Percentiles rank a stretch among this genome's conserved stretches.
These are phyloP conservation scores for Dugesia japonica DNA, from an alignment of 2,888 invertebrate species.

Conservation along the genomic window DNA sequence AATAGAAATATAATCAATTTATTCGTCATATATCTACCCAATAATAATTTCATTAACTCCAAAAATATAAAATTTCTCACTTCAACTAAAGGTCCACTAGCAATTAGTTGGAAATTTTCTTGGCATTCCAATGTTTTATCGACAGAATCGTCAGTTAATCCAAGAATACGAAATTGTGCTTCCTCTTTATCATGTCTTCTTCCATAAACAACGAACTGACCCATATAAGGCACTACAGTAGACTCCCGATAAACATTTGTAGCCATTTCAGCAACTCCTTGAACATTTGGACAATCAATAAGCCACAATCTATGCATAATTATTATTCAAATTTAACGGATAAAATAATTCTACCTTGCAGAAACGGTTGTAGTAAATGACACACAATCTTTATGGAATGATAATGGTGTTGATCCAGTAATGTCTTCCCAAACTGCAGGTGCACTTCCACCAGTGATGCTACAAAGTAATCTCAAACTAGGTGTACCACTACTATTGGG, in stretches of 20 bases:
- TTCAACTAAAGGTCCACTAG: conserved; percentile 28
- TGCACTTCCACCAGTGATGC: conserved; percentile 85
- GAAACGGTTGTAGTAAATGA: conserved; percentile 98
- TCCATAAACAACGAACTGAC: conserved; percentile 93
- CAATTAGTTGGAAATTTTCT: conserved; percentile 33
- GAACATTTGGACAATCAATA: conserved; percentile 84
- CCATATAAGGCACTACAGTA: conserved; percentile 96
- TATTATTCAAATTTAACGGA: not conserved
- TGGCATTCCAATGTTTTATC: conserved; percentile 62
- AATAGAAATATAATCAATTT: too few species aligned
- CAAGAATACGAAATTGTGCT: conserved; percentile 67
- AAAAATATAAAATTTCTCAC: too few species aligned
- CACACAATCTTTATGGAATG: conserved; percentile 95
- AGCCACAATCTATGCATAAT: conserved; percentile 76
- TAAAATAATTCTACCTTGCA: conserved; percentile 54
- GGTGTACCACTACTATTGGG: conserved; percentile 57
- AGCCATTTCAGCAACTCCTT: conserved; percentile 94
- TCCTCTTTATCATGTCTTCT: conserved; percentile 69
- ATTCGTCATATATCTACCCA: too few species aligned
- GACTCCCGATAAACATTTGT: conserved; percentile 94
- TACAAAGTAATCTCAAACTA: conserved; percentile 79
- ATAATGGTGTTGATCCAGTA: conserved; percentile 90
- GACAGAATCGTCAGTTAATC: conserved; percentile 97
- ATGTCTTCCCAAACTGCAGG: conserved; percentile 99
- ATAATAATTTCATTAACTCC: too few species aligned